These are phyloP conservation scores for Ectemnius lituratus DNA, from an alignment of 2,888 invertebrate species.

Conservation along the genomic window DNA sequence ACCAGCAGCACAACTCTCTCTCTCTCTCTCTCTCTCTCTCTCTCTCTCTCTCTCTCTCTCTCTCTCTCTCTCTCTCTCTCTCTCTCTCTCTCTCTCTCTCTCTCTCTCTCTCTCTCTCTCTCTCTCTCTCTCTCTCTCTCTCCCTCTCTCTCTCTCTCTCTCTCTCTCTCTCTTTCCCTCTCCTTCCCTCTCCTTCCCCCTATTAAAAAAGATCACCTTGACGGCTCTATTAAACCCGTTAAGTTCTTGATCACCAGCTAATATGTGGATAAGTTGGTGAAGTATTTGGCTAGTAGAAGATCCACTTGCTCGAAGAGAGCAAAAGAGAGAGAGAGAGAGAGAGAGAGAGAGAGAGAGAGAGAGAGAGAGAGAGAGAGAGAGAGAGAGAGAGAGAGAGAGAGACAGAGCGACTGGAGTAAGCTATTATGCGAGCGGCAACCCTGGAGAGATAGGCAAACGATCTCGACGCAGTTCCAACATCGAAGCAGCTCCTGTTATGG, in stretches of 20 bases:
- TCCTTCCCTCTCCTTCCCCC: slow-evolving; percentile 32
- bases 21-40: no score
- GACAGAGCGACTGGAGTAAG: background rate
- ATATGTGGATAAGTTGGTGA: slow-evolving; percentile 42
- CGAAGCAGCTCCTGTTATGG: background rate
- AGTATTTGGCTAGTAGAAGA: slow-evolving; percentile 20
- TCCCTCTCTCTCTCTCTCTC: no score
- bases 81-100: slow-evolving; percentile 24
- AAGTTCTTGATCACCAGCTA: slow-evolving; percentile 26
- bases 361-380: no score
- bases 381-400: no score
- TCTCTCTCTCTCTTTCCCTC: no score
- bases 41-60: slow-evolving; percentile 29
- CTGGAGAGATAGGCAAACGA: background rate
- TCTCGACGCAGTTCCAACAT: background rate
- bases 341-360: no score
- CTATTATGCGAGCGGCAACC: slow-evolving; percentile 3
- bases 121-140: no score
- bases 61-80: slow-evolving; percentile 25
- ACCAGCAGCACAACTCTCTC: background rate
- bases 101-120: slow-evolving; percentile 25
- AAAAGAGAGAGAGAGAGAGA: no score
- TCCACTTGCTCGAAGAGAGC: no score
- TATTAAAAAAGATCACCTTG: slow-evolving; percentile 42
- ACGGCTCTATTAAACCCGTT: slow-evolving; percentile 46